phyloP scores from a whole-genome alignment of 2,888 invertebrate species.

The Eugnorisma glareosa region DNA sequence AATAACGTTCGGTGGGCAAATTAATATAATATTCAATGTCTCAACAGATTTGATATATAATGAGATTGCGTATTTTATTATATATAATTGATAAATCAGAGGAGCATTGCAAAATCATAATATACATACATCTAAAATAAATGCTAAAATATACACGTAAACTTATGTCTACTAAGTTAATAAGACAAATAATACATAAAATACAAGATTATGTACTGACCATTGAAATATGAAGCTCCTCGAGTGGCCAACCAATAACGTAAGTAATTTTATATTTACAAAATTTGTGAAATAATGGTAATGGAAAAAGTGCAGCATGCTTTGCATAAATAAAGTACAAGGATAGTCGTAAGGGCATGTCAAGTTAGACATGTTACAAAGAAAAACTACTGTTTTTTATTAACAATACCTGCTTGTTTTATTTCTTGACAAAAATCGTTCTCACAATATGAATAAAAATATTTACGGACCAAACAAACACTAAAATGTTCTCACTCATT shows the following conservation, averaged over 20 bases:
- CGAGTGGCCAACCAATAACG: slow-evolving; percentile 49
- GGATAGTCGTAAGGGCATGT: slow-evolving; percentile 36
- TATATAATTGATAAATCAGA: slow-evolving; percentile 58
- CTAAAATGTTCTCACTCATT: slow-evolving; percentile 43
- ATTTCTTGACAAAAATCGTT: slow-evolving; percentile 41
- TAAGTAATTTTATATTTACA: slow-evolving; percentile 65
- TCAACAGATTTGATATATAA: slow-evolving; percentile 70
- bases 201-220: slow-evolving; percentile 71
- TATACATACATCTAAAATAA: slow-evolving; percentile 81
- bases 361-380: slow-evolving; percentile 39
- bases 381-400: slow-evolving; percentile 44
- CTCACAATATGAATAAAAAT: slow-evolving; percentile 33
- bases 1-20: slow-evolving; percentile 79
- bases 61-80: slow-evolving; percentile 70
- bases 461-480: slow-evolving; percentile 55
- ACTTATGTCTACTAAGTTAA: slow-evolving; percentile 72
- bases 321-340: slow-evolving; percentile 51
- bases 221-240: slow-evolving; percentile 61
- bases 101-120: slow-evolving; percentile 74
- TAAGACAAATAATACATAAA: slow-evolving; percentile 71
- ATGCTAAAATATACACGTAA: slow-evolving; percentile 81
- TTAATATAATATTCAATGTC: slow-evolving; percentile 72
- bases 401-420: slow-evolving; percentile 54
- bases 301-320: slow-evolving; percentile 53
- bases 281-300: slow-evolving; percentile 54